Evolutionary conservation across 2,113 vertebrate genomes (phyloP), one percentile per base, ranked within the genome.

Genomic region (Sylvietta virens): DNA sequence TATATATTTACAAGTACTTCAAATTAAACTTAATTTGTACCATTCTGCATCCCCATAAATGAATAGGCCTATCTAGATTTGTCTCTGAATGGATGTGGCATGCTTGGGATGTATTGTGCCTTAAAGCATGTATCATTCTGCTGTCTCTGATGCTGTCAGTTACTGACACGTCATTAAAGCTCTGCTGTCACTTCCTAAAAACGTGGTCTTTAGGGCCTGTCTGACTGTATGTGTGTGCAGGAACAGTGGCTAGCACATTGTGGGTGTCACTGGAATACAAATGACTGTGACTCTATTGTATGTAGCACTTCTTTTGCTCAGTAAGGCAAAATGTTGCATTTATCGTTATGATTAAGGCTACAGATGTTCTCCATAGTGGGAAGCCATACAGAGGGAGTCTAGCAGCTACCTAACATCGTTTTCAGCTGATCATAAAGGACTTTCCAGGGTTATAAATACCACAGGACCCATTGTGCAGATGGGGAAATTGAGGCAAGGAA

Each of bases 361-460:
- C 91, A 95, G 94, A 95, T 97, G 94, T 95, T 96, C 91, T 93
- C 90, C 64, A 44, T 11, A 88, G 81, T 23, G 80, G 88, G 56
- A 90, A 95, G 56, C 51, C 13, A 0, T 42, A 50, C 71, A 77
- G 67, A 93, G 64, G 81, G 64, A 66, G 93, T 95, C 93, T 96
- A 88, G 87, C 93, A 92, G 74, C 82, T 95, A 82, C 73, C 65
- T 90, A 85, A 69, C 23, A 80, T 91, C 67, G 45, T 73, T 42
- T 33, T 90, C 74, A 77, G 58, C 33, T 80, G 93, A 77, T 80
- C 15, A 2, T 54, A 76, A 89, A 82, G 61, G 78, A 72, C 70
- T 95, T 95, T 90, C 45, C 79, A 91, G 66, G 61, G 37, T 91
- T 84, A 76, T 61, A 79, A 81, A 51, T 72, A 77, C n/a, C 12